Base-by-base conservation (phyloP, 1,140 invertebrate species). In the Orius laevigatus region DNA sequence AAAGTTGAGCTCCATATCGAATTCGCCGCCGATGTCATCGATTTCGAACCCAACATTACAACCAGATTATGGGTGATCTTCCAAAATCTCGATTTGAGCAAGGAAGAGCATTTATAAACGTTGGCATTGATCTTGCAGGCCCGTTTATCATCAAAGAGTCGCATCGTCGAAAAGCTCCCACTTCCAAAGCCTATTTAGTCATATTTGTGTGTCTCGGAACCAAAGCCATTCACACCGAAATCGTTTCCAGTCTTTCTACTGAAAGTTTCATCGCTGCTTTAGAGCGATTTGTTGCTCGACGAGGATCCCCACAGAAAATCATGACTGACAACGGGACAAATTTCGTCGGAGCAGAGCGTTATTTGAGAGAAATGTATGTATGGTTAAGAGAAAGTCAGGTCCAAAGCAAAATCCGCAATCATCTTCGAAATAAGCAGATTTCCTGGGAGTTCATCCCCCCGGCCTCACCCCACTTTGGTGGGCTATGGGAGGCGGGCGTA, bases 1-100 rank as follows among this genome's bases (percentile, higher is more conserved):
- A 69, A 97, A 98, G 71, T 97, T 96, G 62, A 94, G 75, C 71
- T 98, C 95, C 84, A 98, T 93, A 71, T 98, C 94, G 71, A 98
- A 98, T 70, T 96, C 90, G 53, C 92, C 94, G 48, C 91, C 93
- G 56, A 98, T n/a, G n/a, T n/a, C n/a, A n/a, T n/a, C n/a, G n/a
- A n/a, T n/a, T n/a, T n/a, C n/a, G n/a, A n/a, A n/a, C n/a, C n/a
- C n/a, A n/a, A n/a, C n/a, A n/a, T n/a, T n/a, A n/a, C n/a, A n/a
- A n/a, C n/a, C n/a, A n/a, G n/a, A n/a, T n/a, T n/a, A 59, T 59
- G 57, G 58, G 47, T 4, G 45, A 60, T 45, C 46, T 61, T 25
- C 56, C 59, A 19, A 25, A 16, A n/a, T 11, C 33, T 15, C 16
- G 56, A 52, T n/a, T 54, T 35, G 19, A 14, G 20, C 34, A 50